Conservation (phyloP, 2,888 invertebrate genomes). For the Perdita meconis region DNA sequence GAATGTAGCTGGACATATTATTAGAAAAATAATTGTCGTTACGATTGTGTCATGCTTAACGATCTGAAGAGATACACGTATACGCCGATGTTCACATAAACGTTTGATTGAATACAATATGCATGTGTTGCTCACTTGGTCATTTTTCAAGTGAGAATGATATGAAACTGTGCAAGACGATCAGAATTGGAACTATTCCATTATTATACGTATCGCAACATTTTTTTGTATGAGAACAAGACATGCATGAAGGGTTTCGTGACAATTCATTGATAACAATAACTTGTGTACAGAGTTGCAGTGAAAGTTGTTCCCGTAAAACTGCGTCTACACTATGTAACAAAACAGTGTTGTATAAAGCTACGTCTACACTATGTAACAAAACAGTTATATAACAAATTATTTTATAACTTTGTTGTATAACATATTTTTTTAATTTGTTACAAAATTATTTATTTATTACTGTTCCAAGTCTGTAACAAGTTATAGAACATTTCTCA, state of each 20-base stretch:
- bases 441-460: no score
- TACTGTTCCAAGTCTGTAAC: no score
- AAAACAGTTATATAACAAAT: no score
- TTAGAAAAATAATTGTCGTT: slow-evolving; percentile 23
- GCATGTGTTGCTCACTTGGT: slow-evolving; percentile 50
- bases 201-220: not conserved
- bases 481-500: no score
- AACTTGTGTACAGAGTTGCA: slow-evolving; percentile 2
- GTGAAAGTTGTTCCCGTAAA: not conserved
- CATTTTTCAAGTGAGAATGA: not conserved
- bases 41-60: slow-evolving; percentile 35
- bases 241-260: slow-evolving; percentile 34
- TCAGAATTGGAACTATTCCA: slow-evolving; percentile 2
- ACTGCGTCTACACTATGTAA: no score
- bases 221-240: slow-evolving; percentile 9
- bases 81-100: slow-evolving; percentile 62
- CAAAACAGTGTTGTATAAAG: no score
- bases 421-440: no score
- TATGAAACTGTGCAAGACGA: slow-evolving; percentile 3
- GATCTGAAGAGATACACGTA: slow-evolving; percentile 29
- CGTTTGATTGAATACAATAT: slow-evolving; percentile 61
- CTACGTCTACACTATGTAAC: no score
- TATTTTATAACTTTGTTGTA: no score
- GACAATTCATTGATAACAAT: slow-evolving; percentile 5
- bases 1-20: slow-evolving; percentile 25